These are phyloP conservation scores for Datnioides undecimradiatus DNA, from an alignment of 2,113 vertebrate genomes.

Conservation along the genomic window DNA sequence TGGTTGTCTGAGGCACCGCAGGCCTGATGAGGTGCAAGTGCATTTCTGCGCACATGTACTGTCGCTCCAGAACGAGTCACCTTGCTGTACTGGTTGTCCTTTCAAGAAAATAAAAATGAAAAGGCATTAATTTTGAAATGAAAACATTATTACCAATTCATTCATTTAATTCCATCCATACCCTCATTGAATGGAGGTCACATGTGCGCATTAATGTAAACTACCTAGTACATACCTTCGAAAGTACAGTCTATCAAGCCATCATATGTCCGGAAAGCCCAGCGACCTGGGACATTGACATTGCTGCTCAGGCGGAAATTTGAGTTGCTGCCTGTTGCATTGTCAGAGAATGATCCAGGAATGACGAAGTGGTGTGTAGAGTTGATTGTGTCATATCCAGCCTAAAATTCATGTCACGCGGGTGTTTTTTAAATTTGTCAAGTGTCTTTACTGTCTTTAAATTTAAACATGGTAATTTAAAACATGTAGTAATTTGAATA, in stretches of 20 bases:
- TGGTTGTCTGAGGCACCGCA: constrained; percentile 48
- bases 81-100: constrained; percentile 49
- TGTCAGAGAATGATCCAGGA: constrained; percentile 44
- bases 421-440: no score
- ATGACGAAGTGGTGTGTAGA: constrained; percentile 54
- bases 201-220: no score
- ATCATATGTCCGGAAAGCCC: constrained; percentile 61
- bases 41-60: constrained; percentile 63
- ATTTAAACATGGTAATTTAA: no score
- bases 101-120: no score
- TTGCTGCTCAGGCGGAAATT: constrained; percentile 28
- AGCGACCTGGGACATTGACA: constrained; percentile 48
- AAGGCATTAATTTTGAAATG: no score
- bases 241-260: constrained; percentile 48
- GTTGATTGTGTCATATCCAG: constrained; percentile 67
- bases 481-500: no score
- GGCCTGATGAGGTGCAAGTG: constrained; percentile 48
- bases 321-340: neutral
- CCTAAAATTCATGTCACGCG: constrained; percentile 40
- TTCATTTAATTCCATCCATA: no score
- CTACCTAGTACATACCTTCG: no score
- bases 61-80: constrained; percentile 75
- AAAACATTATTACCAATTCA: no score
- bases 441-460: no score
- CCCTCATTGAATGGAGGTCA: no score